Conservation (phyloP, 2,888 invertebrate genomes). For the Andrena praecox region DNA sequence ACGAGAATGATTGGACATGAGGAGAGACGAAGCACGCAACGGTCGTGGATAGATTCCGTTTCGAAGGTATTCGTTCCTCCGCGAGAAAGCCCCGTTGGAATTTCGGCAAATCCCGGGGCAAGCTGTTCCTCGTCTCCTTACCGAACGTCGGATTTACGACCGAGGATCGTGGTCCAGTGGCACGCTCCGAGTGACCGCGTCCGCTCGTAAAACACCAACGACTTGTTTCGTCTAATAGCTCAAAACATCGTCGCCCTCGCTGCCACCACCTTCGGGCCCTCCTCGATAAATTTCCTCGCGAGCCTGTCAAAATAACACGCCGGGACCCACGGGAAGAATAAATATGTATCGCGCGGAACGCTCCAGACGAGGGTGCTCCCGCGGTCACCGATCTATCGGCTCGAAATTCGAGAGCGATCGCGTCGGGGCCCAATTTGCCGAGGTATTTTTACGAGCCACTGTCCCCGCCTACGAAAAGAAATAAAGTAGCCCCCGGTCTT, state of each 20-base stretch:
- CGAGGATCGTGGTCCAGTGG: conserved; percentile 53
- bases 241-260: conserved; percentile 70
- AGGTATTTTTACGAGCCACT: conserved; percentile 70
- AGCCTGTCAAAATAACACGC: conserved; percentile 79
- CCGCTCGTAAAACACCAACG: conserved; percentile 64
- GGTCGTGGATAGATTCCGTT: not conserved
- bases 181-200: conserved; percentile 53
- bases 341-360: conserved; percentile 54
- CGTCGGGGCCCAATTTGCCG: conserved; percentile 73
- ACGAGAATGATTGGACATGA: not conserved
- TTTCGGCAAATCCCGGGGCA: too few relatives aligned
- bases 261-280: conserved; percentile 44
- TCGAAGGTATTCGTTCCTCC: too few relatives aligned
- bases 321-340: conserved; percentile 50
- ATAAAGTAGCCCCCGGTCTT: conserved; percentile 5
- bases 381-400: conserved; percentile 55
- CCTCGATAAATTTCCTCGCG: conserved; percentile 74
- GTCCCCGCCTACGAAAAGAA: not conserved
- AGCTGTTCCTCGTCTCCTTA: too few relatives aligned
- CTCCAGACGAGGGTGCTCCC: conserved; percentile 50
- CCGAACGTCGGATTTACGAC: conserved; percentile 54
- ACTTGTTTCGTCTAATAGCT: conserved; percentile 81
- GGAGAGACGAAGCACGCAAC: not conserved
- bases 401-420: conserved; percentile 65
- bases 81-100: too few relatives aligned